Evolutionary conservation across 2,797 vertebrate species (phyloP).

Genomic region (Pygocentrus nattereri): DNA sequence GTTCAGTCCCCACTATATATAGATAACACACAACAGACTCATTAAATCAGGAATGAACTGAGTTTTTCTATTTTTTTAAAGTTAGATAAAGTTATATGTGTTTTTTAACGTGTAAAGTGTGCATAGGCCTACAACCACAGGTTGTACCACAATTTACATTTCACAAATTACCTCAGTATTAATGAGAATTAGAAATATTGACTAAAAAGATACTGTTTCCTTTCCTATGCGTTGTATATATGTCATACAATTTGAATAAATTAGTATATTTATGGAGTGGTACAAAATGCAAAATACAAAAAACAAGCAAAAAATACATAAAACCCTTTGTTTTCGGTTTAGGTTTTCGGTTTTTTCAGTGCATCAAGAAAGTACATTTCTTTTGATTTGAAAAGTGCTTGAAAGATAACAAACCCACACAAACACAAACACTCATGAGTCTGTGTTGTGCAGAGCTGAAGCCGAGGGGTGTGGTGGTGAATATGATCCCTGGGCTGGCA

Average conservation of each 20-base stretch:
- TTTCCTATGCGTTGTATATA: too few relatives aligned
- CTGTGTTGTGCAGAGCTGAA: constrained; percentile 84
- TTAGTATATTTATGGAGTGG: too few relatives aligned
- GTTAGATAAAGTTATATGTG: too few relatives aligned
- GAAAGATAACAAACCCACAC: background rate
- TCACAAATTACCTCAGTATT: too few relatives aligned
- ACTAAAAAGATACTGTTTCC: too few relatives aligned
- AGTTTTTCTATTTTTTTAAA: background rate
- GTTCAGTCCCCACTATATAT: background rate
- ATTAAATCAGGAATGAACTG: background rate
- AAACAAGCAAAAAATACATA: too few relatives aligned
- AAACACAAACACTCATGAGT: background rate
- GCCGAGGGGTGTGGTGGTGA: constrained; percentile 94
- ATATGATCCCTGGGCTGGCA: constrained; percentile 91
- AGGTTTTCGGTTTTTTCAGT: background rate
- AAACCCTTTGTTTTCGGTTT: too few relatives aligned
- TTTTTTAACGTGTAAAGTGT: too few relatives aligned
- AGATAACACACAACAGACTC: background rate
- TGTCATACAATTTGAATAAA: too few relatives aligned
- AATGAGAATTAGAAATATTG: too few relatives aligned
- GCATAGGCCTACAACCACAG: too few relatives aligned
- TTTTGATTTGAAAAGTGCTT: background rate
- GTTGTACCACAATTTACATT: too few relatives aligned
- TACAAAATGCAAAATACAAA: background rate
- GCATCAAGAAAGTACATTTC: background rate